A percentile compares a stretch with the other conserved stretches of the same genome.
These are phyloP conservation scores for Gopherus flavomarginatus DNA, from an alignment of 2,113 vertebrate genomes.

Conservation along the genomic window DNA sequence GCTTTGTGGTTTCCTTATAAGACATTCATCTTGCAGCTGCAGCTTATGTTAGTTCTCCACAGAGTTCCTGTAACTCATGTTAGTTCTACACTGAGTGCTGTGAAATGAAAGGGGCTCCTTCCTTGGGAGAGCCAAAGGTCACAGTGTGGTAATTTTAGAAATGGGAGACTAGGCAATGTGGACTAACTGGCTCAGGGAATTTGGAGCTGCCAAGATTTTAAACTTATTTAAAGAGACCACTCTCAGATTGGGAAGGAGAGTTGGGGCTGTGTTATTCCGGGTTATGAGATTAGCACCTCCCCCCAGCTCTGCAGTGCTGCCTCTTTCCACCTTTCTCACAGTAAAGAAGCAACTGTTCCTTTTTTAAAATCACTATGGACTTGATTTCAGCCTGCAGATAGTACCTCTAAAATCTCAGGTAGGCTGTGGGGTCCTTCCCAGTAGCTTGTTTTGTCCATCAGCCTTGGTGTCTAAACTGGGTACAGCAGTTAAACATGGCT, in stretches of 20 bases:
- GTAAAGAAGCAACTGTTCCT: background rate
- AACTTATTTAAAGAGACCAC: background rate
- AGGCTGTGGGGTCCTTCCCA: background rate
- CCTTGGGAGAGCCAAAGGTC: background rate
- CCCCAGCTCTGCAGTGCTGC: background rate
- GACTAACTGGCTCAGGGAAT: background rate
- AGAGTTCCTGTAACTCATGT: background rate
- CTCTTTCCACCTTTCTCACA: background rate
- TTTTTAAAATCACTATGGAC: background rate
- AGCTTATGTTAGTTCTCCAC: background rate
- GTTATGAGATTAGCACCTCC: background rate
- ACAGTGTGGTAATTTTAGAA: background rate
- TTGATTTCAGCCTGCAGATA: background rate
- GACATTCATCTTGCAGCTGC: background rate
- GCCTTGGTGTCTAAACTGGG: background rate
- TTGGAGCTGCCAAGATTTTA: background rate
- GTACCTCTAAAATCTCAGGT: background rate
- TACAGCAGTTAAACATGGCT: background rate
- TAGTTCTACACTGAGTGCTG: background rate
- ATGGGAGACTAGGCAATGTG: background rate
- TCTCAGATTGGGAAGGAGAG: too few species aligned
- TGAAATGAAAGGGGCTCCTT: background rate
- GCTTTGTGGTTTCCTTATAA: background rate
- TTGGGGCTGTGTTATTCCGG: background rate
- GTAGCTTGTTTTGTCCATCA: background rate